Evolutionary conservation across 2,888 invertebrate genomes (phyloP), one percentile per base, ranked within the genome.

Genomic region (Chromoteleia sp.): DNA sequence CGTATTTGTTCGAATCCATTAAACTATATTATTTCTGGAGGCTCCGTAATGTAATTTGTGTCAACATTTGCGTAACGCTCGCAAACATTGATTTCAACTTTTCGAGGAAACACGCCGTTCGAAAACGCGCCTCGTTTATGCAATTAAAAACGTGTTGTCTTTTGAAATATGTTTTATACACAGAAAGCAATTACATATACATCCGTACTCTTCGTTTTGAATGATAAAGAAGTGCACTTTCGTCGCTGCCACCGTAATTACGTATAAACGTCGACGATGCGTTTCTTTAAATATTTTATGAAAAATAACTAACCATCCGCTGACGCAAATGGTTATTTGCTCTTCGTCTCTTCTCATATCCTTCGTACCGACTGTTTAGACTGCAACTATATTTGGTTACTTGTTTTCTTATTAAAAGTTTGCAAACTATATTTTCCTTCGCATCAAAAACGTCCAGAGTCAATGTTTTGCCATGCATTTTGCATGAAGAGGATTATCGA

Each of bases 11-110:
- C 36, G 70, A 77, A 63, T 63, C 56, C 70, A 70, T 77, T 63
- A 70, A 77, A 39, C 41, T 39, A 52, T 61, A 77, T 77, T 70
- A 63, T 70, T 77, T 70, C 77, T 70, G 63, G 56, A 63, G 48
- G 70, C 70, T 63, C 56, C 41, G 29, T 70, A 70, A 70, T 45
- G 63, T 70, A 70, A 77, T 77, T 77, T 63, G 56, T 45, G 77
- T 77, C 77, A 77, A 63, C 63, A 56, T 63, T 70, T 70, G 54
- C 52, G 43, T 43, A 63, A 59, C 59, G 68, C 43, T 21, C 29
- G 21, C 59, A 59, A 71, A 71, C 65, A 63, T 78, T 65, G 71
- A 56, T 65, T 58, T 33, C 39, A 71, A 67, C 50, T 33, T 45
- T 65, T 52, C n/a, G 39, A 71, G 41, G 59, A 65, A 58, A 78